Percentiles rank a stretch among this genome's conserved stretches.
Evolutionary conservation across 2,888 invertebrate species (phyloP).

Genomic region (Standfussiana lucernea): DNA sequence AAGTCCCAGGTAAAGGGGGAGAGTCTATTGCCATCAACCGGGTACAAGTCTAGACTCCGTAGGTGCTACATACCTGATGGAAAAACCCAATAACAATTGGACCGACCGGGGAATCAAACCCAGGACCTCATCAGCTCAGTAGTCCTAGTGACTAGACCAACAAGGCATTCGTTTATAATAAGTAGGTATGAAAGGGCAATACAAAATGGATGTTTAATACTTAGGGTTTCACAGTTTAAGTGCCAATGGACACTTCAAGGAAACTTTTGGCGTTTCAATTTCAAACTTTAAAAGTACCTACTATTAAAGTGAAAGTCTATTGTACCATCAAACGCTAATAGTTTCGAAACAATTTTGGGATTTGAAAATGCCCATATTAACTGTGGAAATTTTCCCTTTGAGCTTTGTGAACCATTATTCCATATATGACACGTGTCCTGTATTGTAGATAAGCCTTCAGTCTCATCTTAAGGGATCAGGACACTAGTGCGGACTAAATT

Average conservation of each 20-base stretch:
- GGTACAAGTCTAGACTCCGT: too few species aligned
- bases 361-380: background rate
- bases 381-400: background rate
- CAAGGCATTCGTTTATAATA: background rate
- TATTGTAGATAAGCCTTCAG: background rate
- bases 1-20: too few species aligned
- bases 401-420: background rate
- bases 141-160: too few species aligned
- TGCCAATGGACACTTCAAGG: conserved; percentile 26
- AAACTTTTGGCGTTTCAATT: conserved; percentile 9
- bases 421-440: background rate
- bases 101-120: too few species aligned
- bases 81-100: too few species aligned
- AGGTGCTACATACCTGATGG: too few species aligned
- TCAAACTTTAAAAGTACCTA: conserved; percentile 13
- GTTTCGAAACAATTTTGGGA: conserved; percentile 1
- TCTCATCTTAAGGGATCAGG: too few species aligned
- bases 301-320: conserved; percentile 2
- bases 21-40: too few species aligned
- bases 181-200: background rate
- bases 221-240: conserved; percentile 9
- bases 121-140: too few species aligned
- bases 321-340: background rate
- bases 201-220: conserved; percentile 11
- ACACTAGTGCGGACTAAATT: too few species aligned